A percentile compares a stretch with the other conserved stretches of the same genome.
Evolutionary conservation across 2,113 vertebrate genomes (phyloP).

Genomic region (Acrocephalus arundinaceus): DNA sequence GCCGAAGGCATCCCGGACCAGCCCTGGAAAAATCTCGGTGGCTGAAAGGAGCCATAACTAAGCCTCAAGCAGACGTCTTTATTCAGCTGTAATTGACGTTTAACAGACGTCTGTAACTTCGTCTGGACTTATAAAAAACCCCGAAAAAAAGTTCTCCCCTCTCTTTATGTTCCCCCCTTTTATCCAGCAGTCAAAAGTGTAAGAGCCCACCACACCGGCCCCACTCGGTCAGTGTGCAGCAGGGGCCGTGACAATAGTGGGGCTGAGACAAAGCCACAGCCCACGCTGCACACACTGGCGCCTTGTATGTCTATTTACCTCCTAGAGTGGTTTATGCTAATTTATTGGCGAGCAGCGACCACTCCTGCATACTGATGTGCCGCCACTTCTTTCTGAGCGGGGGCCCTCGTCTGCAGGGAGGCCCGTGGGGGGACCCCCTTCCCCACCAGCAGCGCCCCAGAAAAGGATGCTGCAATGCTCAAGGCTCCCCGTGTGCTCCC

Average conservation of each 20-base stretch:
- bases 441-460: background rate
- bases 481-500: background rate
- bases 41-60: conserved; percentile 74
- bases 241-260: conserved; percentile 72
- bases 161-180: conserved; percentile 74
- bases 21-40: conserved; percentile 66
- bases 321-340: conserved; percentile 75
- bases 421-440: conserved; percentile 15
- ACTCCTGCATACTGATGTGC: conserved; percentile 70
- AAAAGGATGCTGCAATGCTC: background rate
- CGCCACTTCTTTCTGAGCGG: conserved; percentile 50
- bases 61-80: conserved; percentile 77
- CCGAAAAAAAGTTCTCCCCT: conserved; percentile 59
- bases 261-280: conserved; percentile 72
- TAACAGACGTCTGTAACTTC: conserved; percentile 78
- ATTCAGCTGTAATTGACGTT: conserved; percentile 80
- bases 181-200: conserved; percentile 76
- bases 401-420: conserved; percentile 44
- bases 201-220: conserved; percentile 67
- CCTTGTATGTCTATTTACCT: conserved; percentile 75
- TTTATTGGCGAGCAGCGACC: conserved; percentile 56
- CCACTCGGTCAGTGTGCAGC: conserved; percentile 69
- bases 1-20: conserved; percentile 64
- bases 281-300: conserved; percentile 65
- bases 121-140: conserved; percentile 72